A percentile compares a stretch with the other conserved stretches of the same genome.
These are phyloP conservation scores for Porites evermanni DNA, from an alignment of 92 coral and sea anemone species.

Conservation along the genomic window DNA sequence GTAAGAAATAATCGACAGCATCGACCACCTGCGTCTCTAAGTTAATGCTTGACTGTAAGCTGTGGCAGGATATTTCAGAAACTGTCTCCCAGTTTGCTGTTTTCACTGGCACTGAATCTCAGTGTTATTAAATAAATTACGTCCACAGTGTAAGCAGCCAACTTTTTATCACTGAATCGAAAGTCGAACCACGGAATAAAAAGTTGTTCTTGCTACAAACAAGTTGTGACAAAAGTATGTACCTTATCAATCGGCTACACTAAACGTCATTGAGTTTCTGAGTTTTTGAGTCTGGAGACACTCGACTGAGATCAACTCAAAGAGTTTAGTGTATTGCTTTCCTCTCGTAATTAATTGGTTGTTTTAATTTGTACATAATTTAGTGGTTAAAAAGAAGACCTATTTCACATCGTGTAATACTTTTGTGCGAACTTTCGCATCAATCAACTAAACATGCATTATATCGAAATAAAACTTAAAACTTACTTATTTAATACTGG, in stretches of 20 bases:
- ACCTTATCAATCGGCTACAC: not conserved
- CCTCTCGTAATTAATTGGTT: not conserved
- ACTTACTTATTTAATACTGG: not conserved
- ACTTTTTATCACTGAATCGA: not conserved
- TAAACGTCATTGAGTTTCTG: not conserved
- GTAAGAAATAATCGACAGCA: too few relatives aligned
- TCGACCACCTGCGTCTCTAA: too few relatives aligned
- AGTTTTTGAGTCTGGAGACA: not conserved
- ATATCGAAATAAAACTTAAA: not conserved
- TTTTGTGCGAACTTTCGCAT: not conserved
- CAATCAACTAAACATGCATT: not conserved
- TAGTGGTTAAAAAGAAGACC: too few relatives aligned
- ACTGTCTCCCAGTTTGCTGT: too few relatives aligned
- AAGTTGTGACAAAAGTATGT: not conserved
- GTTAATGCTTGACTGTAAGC: too few relatives aligned
- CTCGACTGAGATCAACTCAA: not conserved
- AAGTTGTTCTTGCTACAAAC: not conserved
- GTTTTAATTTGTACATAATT: too few relatives aligned
- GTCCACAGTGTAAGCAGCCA: not conserved
- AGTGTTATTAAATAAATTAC: too few relatives aligned
- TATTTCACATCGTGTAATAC: not conserved
- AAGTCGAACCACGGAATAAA: not conserved
- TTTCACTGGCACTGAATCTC: too few relatives aligned
- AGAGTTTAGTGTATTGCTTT: not conserved
- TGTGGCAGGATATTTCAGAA: too few relatives aligned